Conservation (phyloP, 64 coral and sea anemone species). For the Orbicella faveolata region DNA sequence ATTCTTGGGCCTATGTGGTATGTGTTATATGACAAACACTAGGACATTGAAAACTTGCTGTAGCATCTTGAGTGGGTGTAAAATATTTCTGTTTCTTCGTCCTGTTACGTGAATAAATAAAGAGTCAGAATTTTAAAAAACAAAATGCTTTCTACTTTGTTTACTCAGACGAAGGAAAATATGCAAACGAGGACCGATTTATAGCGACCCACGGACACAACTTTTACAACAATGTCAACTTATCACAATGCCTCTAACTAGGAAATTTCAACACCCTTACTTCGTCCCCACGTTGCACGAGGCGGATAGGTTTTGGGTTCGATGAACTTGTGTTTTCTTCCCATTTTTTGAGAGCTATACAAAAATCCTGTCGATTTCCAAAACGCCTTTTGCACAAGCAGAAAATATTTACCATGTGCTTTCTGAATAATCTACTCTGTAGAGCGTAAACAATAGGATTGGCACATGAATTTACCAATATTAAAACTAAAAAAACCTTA, state of each 20-base stretch:
- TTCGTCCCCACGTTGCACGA: not conserved
- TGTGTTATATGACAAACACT: too few relatives aligned
- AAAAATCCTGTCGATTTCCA: not conserved
- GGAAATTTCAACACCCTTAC: not conserved
- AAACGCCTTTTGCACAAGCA: not conserved
- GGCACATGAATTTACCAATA: not conserved
- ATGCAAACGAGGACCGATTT: too few relatives aligned
- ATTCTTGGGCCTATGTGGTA: too few relatives aligned
- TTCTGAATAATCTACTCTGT: not conserved
- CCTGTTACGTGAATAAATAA: too few relatives aligned
- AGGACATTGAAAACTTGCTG: too few relatives aligned
- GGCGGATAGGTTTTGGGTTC: not conserved
- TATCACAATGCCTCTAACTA: not conserved
- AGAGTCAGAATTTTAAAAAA: too few relatives aligned
- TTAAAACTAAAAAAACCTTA: not conserved
- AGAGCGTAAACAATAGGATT: slow-evolving; percentile 1
- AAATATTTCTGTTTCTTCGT: too few relatives aligned
- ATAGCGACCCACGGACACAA: too few relatives aligned
- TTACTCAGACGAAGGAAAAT: too few relatives aligned
- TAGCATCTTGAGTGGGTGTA: too few relatives aligned
- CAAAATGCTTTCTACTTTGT: too few relatives aligned
- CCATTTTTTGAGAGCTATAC: not conserved
- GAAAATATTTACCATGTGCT: not conserved
- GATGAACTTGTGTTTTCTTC: not conserved
- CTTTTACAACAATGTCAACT: not conserved